These are phyloP conservation scores for Epirrhoe tristata DNA, from an alignment of 2,888 invertebrate species.

Conservation along the genomic window DNA sequence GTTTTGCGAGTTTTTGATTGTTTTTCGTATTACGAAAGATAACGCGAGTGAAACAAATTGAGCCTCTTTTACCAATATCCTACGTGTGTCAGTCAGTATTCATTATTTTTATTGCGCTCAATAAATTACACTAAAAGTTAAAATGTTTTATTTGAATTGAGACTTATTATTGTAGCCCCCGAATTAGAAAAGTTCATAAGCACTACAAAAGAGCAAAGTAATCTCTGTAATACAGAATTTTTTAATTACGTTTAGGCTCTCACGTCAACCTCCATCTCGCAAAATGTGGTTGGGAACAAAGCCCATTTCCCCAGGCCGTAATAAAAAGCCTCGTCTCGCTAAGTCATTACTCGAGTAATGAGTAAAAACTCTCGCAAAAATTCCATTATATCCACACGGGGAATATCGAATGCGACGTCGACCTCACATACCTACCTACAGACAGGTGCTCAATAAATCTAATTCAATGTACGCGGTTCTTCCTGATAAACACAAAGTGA, in stretches of 20 bases:
- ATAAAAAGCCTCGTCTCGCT: constrained; percentile 57
- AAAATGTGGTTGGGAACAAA: constrained; percentile 62
- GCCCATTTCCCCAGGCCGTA: constrained; percentile 63
- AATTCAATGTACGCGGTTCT: constrained; percentile 37
- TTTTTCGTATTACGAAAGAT: not conserved
- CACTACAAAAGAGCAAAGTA: constrained; percentile 47
- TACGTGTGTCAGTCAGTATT: not conserved
- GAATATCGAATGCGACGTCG: constrained; percentile 48
- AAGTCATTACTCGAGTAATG: constrained; percentile 64
- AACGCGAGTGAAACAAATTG: not conserved
- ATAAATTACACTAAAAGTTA: constrained; percentile 20
- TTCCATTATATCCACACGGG: constrained; percentile 47
- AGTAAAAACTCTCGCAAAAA: constrained; percentile 58
- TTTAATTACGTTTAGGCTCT: constrained; percentile 61
- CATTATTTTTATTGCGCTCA: constrained; percentile 7
- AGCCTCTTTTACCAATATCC: not conserved
- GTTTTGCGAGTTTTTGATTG: constrained; percentile 1
- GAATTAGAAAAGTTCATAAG: constrained; percentile 53
- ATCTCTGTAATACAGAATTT: constrained; percentile 48
- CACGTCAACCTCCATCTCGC: constrained; percentile 59
- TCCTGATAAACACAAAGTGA: constrained; percentile 32
- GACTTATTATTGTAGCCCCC: constrained; percentile 28
- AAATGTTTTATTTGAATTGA: constrained; percentile 42
- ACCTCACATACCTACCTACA: constrained; percentile 33
- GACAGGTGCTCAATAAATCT: constrained; percentile 36